These are phyloP conservation scores for Pollenia griseotomentosa DNA, from an alignment of 2,888 invertebrate species.

Conservation along the genomic window DNA sequence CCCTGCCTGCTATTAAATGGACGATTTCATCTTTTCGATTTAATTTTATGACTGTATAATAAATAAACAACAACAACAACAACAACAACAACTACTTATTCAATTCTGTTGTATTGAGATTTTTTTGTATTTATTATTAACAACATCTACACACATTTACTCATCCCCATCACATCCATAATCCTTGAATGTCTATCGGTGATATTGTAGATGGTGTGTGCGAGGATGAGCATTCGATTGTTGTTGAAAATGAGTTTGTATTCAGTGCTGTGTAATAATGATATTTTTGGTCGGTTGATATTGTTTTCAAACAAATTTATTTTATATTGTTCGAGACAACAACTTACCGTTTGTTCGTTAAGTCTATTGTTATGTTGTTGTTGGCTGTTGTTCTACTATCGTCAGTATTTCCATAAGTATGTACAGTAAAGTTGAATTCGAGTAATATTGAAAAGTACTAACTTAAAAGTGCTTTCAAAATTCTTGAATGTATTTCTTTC, in stretches of 20 bases:
- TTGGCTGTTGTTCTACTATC: background rate
- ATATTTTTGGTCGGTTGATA: conserved; percentile 56
- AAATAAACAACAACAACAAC: conserved; percentile 39
- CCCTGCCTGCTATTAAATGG: conserved; percentile 46
- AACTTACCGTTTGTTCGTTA: conserved; percentile 56
- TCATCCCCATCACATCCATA: background rate
- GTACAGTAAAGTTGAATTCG: background rate
- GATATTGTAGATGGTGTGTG: background rate
- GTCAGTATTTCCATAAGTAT: background rate
- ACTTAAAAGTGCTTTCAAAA: background rate
- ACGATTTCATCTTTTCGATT: conserved; percentile 59
- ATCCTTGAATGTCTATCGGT: conserved; percentile 36
- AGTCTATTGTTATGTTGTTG: conserved; percentile 40
- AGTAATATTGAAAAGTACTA: background rate
- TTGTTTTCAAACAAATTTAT: conserved; percentile 64
- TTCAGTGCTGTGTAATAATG: conserved; percentile 4
- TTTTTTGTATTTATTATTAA: conserved; percentile 27
- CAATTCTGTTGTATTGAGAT: conserved; percentile 61
- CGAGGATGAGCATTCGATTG: conserved; percentile 18
- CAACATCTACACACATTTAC: background rate
- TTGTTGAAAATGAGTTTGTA: conserved; percentile 8
- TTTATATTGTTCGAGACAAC: conserved; percentile 49
- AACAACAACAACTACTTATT: conserved; percentile 63
- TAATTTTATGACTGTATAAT: conserved; percentile 26
- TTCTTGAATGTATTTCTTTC: background rate